Evolutionary conservation across 2,113 vertebrate genomes (phyloP).

Genomic region (Lipophrys pholis): DNA sequence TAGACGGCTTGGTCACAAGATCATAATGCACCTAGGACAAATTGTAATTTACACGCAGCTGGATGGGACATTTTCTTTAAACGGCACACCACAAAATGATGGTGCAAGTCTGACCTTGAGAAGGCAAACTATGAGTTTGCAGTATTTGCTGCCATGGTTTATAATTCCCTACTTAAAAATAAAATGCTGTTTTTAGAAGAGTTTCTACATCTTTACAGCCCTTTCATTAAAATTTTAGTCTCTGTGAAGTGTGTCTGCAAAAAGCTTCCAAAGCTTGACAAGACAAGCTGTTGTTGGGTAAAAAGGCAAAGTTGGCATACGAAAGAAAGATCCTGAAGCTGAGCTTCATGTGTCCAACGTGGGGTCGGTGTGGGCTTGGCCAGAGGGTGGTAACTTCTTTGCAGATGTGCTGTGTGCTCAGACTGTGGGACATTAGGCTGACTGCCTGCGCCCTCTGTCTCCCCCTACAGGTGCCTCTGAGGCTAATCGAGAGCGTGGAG

Average conservation of each 20-base stretch:
- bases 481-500: slow-evolving; percentile 97
- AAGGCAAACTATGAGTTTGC: neutral
- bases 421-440: slow-evolving; percentile 1
- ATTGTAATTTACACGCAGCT: slow-evolving; percentile 36
- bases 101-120: slow-evolving; percentile 5
- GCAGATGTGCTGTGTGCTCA: slow-evolving; percentile 34
- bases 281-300: neutral
- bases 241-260: neutral
- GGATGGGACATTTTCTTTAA: slow-evolving; percentile 16
- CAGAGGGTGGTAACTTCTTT: slow-evolving; percentile 47
- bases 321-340: neutral
- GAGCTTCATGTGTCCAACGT: slow-evolving; percentile 14
- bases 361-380: slow-evolving; percentile 34
- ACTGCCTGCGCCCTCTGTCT: slow-evolving; percentile 52
- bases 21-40: slow-evolving; percentile 20
- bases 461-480: slow-evolving; percentile 92
- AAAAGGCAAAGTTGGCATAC: neutral
- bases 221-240: slow-evolving; percentile 15
- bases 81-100: neutral
- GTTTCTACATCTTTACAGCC: slow-evolving; percentile 6
- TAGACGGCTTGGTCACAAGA: slow-evolving; percentile 53
- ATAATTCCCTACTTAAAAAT: too few species aligned
- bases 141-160: neutral
- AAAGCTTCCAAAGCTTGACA: neutral
- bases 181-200: slow-evolving; percentile 1